Conservation (phyloP, 2,888 invertebrate species). For the Aspidapion aeneum region DNA sequence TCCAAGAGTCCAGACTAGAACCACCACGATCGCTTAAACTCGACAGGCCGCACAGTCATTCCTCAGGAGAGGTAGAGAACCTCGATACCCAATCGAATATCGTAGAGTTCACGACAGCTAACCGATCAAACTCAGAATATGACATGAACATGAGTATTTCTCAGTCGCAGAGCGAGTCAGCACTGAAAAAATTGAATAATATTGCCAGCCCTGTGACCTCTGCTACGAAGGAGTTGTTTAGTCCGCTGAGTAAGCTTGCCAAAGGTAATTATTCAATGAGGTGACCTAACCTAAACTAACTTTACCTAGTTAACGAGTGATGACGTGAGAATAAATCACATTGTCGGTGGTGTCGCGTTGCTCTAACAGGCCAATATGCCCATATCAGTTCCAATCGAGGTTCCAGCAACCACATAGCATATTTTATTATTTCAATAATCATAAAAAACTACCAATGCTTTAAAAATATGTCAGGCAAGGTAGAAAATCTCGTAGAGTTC, state of each 20-base stretch:
- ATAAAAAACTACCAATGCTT: no score
- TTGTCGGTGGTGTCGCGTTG: no score
- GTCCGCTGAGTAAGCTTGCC: conserved; percentile 78
- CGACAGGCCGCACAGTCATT: conserved; percentile 65
- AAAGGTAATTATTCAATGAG: conserved; percentile 56
- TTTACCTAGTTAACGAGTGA: no score
- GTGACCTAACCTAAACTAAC: no score
- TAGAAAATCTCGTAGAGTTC: conserved; percentile 41
- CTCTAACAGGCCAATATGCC: no score
- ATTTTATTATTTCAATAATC: no score
- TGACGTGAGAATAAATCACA: no score
- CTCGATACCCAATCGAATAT: conserved; percentile 45
- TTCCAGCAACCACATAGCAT: no score
- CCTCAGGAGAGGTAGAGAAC: conserved; percentile 58
- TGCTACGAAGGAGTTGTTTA: conserved; percentile 67
- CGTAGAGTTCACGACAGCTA: conserved; percentile 33
- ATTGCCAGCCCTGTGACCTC: conserved; percentile 64
- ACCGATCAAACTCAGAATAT: conserved; percentile 59
- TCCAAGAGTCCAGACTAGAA: conserved; percentile 27
- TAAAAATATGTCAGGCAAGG: conserved; percentile 66
- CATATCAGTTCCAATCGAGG: no score
- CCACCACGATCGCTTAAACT: conserved; percentile 57
- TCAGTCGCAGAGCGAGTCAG: conserved; percentile 77
- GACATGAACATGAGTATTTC: conserved; percentile 69
- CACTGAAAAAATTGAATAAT: conserved; percentile 57